Conservation (phyloP, 1,140 invertebrate genomes). For the Phthorimaea operculella region DNA sequence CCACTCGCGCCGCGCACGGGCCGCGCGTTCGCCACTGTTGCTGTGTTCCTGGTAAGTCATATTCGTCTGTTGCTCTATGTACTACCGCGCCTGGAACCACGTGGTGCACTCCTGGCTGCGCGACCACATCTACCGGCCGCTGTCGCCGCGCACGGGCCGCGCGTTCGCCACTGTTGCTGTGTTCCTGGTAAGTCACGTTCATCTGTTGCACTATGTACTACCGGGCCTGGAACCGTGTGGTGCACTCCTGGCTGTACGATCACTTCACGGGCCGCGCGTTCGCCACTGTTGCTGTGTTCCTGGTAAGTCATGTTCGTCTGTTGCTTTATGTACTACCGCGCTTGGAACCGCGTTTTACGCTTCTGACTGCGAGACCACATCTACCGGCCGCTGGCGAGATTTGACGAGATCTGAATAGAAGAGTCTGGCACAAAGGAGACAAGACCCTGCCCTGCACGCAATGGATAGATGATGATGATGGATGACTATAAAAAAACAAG, state of each 20-base stretch:
- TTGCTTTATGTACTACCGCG: slow-evolving; percentile 69
- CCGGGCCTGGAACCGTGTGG: slow-evolving; percentile 94
- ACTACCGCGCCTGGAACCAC: slow-evolving; percentile 89
- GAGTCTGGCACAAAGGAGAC: too few relatives aligned
- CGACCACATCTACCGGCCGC: slow-evolving; percentile 89
- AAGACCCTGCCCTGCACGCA: too few relatives aligned
- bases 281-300: slow-evolving; percentile 70
- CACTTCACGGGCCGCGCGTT: slow-evolving; percentile 19
- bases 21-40: slow-evolving; percentile 57
- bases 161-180: slow-evolving; percentile 68
- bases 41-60: slow-evolving; percentile 67
- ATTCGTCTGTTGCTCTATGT: slow-evolving; percentile 60
- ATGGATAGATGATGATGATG: too few relatives aligned
- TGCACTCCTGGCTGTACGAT: slow-evolving; percentile 89
- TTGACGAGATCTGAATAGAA: too few relatives aligned
- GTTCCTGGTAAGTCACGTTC: slow-evolving; percentile 55
- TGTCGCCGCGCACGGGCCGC: slow-evolving; percentile 65
- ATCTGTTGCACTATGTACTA: slow-evolving; percentile 36
- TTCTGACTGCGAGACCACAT: slow-evolving; percentile 80
- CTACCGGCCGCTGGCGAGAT: too few relatives aligned
- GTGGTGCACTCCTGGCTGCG: slow-evolving; percentile 96
- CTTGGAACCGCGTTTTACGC: slow-evolving; percentile 95
- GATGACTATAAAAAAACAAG: too few relatives aligned
- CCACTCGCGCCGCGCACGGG: slow-evolving; percentile 75
- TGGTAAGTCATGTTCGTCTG: slow-evolving; percentile 21